Base-by-base conservation (phyloP, 2,888 invertebrate species). In the Phengaris arion region DNA sequence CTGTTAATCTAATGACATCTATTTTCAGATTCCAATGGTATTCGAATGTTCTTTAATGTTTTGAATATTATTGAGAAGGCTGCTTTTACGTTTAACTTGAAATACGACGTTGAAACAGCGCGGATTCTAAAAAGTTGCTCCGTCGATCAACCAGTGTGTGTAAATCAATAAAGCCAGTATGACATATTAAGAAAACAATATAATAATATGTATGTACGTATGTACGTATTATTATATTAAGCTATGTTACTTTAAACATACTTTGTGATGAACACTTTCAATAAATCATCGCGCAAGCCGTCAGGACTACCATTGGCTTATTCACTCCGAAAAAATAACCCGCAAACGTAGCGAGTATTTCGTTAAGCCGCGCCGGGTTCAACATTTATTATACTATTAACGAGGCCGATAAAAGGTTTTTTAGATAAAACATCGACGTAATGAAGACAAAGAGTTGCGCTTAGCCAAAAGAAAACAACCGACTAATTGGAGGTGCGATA, bases 371-470 rank as follows among this genome's bases (percentile, higher is more conserved):
- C 2, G 46, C 1, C 74, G 10, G 15, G 51, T 70, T 64, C 70
- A 70, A 72, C 72, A 72, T 72, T 72, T 72, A 72, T 72, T 74
- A 64, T 64, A 68, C 68, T 51, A 48, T 68, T 74, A 68, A 45
- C 64, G 64, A 46, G 54, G 12, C 69, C 55, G 75, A 55, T 69
- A 75, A 75, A 75, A 75, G 75, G 75, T 69, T 69, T 75, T 75
- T 69, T 75, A 69, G 75, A 75, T 75, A 69, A 89, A 86, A 85
- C 86, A 85, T 86, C 87, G 86, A 79, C 82, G 79, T 90, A 90
- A 91, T 89, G 90, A 90, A 88, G 90, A 90, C 87, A 88, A 89
- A 90, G 86, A 83, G 86, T 82, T 84, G 83, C 85, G 81, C 82
- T 80, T 79, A 79, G 81, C 82, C 82, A 84, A 88, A 88, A 88